Percentiles rank a stretch among this genome's conserved stretches.
Evolutionary conservation across 2,888 invertebrate genomes (phyloP).

Genomic region (Brachylomia viminalis): DNA sequence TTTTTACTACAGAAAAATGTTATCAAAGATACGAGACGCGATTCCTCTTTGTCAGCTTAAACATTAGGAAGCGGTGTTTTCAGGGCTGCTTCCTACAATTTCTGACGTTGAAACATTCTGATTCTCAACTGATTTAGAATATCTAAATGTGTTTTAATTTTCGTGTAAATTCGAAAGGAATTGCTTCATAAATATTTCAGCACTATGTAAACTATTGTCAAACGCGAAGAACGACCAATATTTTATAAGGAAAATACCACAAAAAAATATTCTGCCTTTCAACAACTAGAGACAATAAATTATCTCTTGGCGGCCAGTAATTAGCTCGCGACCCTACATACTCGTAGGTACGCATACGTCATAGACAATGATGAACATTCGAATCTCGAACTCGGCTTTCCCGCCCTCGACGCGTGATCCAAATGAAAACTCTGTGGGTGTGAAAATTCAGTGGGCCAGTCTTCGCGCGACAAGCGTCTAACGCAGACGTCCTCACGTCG

Average conservation of each 20-base stretch:
- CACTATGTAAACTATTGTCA: slow-evolving; percentile 20
- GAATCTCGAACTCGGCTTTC: slow-evolving; percentile 77
- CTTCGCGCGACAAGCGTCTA: slow-evolving; percentile 79
- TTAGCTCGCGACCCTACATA: slow-evolving; percentile 49
- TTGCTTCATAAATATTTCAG: slow-evolving; percentile 9
- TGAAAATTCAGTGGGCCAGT: slow-evolving; percentile 76
- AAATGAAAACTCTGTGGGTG: slow-evolving; percentile 78
- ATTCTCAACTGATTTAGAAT: slow-evolving; percentile 4
- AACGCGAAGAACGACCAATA: neutral
- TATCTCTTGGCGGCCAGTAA: slow-evolving; percentile 40
- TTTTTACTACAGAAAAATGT: neutral
- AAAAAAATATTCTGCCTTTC: slow-evolving; percentile 6
- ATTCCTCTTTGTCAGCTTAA: too few relatives aligned
- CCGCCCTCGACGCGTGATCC: slow-evolving; percentile 78
- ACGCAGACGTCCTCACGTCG: slow-evolving; percentile 69
- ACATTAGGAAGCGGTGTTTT: neutral
- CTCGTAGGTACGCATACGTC: slow-evolving; percentile 49
- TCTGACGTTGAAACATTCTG: neutral
- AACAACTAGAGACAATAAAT: slow-evolving; percentile 22
- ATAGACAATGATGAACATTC: slow-evolving; percentile 73
- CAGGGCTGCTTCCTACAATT: neutral
- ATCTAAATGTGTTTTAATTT: neutral
- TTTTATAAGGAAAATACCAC: slow-evolving; percentile 20
- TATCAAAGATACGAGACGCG: too few relatives aligned
- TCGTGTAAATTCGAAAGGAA: neutral